A percentile compares a stretch with the other conserved stretches of the same genome.
These are phyloP conservation scores for Gadus macrocephalus DNA, from an alignment of 2,113 vertebrate species.

Conservation along the genomic window DNA sequence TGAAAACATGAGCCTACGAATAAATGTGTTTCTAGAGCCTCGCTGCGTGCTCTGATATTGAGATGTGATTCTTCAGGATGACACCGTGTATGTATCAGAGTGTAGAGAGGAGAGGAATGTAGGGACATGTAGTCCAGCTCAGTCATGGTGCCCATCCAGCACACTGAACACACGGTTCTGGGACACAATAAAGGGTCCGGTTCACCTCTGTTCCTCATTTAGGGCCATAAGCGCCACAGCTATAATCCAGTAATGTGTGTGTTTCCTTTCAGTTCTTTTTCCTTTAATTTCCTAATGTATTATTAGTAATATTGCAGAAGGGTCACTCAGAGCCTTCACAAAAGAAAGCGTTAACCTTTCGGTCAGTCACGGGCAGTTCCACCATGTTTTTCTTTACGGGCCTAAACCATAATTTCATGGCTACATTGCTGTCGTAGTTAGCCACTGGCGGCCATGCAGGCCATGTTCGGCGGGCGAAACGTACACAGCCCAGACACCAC, in stretches of 20 bases:
- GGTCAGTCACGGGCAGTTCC: too few species aligned
- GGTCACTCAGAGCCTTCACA: too few species aligned
- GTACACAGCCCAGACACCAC: slow-evolving; percentile 43
- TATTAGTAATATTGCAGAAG: too few species aligned
- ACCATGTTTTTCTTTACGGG: neutral
- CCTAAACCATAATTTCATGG: slow-evolving; percentile 33
- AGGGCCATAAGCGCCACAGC: neutral
- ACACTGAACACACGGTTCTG: neutral
- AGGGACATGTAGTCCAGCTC: slow-evolving; percentile 9
- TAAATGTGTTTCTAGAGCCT: too few species aligned
- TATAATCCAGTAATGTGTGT: neutral
- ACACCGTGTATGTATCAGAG: neutral
- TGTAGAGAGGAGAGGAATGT: slow-evolving; percentile 13
- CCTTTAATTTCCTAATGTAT: too few species aligned
- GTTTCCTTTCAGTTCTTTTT: too few species aligned
- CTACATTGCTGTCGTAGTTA: slow-evolving; percentile 50
- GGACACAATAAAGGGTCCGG: neutral
- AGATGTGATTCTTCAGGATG: too few species aligned
- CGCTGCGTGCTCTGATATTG: too few species aligned
- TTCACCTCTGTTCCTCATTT: neutral
- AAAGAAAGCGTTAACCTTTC: too few species aligned
- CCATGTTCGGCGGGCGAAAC: slow-evolving; percentile 30
- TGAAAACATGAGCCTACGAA: too few species aligned
- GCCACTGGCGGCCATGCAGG: slow-evolving; percentile 37
- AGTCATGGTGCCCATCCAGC: slow-evolving; percentile 6